phyloP scores from a whole-genome alignment of 1,140 invertebrate genomes.

The Diorhabda sublineata region DNA sequence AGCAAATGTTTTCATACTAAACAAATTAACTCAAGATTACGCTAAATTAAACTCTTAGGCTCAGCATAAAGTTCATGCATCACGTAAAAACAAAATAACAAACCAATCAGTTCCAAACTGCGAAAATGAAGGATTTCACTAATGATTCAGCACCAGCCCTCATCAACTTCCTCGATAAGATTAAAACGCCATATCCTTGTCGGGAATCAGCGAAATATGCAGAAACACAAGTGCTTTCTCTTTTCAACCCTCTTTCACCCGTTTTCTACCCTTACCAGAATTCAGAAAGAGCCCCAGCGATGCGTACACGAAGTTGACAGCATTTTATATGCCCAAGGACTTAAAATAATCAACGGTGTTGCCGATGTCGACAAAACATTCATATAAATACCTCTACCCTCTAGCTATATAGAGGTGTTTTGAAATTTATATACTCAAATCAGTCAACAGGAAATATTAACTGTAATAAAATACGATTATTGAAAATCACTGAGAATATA shows the following conservation, averaged over 20 bases:
- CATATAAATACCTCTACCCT: too few relatives aligned
- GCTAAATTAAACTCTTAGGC: not conserved
- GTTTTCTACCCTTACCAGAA: not conserved
- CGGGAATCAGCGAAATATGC: constrained; percentile 14
- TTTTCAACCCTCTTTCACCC: not conserved
- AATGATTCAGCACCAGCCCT: constrained; percentile 1
- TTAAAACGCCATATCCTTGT: constrained; percentile 5
- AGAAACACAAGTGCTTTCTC: constrained; percentile 10
- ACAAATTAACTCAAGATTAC: not conserved
- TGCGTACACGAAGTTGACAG: constrained; percentile 6
- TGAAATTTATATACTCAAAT: too few relatives aligned
- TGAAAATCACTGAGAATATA: too few relatives aligned
- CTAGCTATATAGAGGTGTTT: too few relatives aligned
- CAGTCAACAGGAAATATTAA: too few relatives aligned
- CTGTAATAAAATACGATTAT: too few relatives aligned
- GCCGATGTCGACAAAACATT: too few relatives aligned
- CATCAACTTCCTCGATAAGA: constrained; percentile 4
- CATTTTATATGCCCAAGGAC: not conserved
- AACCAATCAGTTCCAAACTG: not conserved
- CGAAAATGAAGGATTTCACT: not conserved
- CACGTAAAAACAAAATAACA: not conserved
- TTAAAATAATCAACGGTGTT: not conserved
- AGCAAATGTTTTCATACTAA: not conserved
- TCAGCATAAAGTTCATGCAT: not conserved
- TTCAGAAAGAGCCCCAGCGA: constrained; percentile 7